Percentiles rank a stretch among this genome's conserved stretches.
Evolutionary conservation across 1,140 invertebrate genomes (phyloP).

Genomic region (Brachionus manjavacas): DNA sequence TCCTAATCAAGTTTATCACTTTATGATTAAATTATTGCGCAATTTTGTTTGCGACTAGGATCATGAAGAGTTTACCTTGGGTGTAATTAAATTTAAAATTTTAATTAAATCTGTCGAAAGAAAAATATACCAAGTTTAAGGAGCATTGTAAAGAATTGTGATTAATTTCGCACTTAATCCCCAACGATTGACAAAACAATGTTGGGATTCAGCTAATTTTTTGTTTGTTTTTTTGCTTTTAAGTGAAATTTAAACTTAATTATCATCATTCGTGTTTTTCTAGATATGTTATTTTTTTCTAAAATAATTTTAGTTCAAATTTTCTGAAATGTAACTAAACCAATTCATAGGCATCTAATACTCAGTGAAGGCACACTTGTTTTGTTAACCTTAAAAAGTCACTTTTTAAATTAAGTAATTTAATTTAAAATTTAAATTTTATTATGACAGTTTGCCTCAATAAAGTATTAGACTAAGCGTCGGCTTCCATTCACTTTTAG

Average conservation of each 20-base stretch:
- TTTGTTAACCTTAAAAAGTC: background rate
- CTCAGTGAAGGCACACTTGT: background rate
- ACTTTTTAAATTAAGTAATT: background rate
- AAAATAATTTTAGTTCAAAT: background rate
- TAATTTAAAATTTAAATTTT: conserved; percentile 29
- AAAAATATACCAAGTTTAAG: background rate
- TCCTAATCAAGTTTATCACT: background rate
- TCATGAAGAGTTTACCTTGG: background rate
- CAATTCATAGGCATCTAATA: background rate
- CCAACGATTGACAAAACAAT: background rate
- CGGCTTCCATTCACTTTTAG: background rate
- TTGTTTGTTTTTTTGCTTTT: background rate
- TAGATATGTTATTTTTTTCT: background rate
- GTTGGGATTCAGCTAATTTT: background rate
- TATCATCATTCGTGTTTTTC: background rate
- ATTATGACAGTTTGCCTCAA: conserved; percentile 1
- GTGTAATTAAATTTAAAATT: conserved; percentile 1
- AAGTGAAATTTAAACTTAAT: conserved; percentile 22
- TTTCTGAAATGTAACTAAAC: background rate
- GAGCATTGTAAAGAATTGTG: background rate
- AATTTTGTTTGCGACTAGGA: background rate
- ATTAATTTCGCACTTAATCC: background rate
- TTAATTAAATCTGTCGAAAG: background rate
- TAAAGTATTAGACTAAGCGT: background rate
- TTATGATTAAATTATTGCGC: background rate